These are phyloP conservation scores for Glossophaga mutica DNA, from an alignment of 2,797 vertebrate species.

Conservation along the genomic window DNA sequence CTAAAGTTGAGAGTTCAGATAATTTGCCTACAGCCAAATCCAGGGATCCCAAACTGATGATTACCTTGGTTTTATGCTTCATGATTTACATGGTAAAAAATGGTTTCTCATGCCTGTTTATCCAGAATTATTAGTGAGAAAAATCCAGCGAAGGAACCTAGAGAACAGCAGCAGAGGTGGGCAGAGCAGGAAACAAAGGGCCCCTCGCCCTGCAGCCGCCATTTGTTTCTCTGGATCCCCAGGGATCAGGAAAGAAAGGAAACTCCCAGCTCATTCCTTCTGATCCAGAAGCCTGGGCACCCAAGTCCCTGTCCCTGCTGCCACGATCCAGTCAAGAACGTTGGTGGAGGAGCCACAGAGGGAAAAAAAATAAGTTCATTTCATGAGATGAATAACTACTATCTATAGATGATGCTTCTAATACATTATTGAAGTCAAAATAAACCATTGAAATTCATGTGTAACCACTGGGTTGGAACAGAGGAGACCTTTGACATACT, in stretches of 20 bases:
- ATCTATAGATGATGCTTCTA: background rate
- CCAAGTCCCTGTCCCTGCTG: background rate
- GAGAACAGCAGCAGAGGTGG: background rate
- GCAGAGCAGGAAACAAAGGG: background rate
- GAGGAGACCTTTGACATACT: background rate
- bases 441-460: background rate
- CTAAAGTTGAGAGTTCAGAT: background rate
- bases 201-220: accelerated
- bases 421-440: background rate
- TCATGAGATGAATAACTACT: background rate
- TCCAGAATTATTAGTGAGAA: background rate
- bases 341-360: background rate
- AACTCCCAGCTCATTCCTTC: no score
- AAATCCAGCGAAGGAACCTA: background rate
- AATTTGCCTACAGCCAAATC: background rate
- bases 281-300: background rate
- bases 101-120: background rate
- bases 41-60: background rate
- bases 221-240: background rate
- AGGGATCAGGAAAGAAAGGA: background rate
- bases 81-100: background rate
- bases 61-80: background rate
- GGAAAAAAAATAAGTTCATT: background rate
- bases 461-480: background rate
- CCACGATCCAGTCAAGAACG: background rate